Conservation (phyloP, 2,797 vertebrate genomes). For the Trichosurus vulpecula region DNA sequence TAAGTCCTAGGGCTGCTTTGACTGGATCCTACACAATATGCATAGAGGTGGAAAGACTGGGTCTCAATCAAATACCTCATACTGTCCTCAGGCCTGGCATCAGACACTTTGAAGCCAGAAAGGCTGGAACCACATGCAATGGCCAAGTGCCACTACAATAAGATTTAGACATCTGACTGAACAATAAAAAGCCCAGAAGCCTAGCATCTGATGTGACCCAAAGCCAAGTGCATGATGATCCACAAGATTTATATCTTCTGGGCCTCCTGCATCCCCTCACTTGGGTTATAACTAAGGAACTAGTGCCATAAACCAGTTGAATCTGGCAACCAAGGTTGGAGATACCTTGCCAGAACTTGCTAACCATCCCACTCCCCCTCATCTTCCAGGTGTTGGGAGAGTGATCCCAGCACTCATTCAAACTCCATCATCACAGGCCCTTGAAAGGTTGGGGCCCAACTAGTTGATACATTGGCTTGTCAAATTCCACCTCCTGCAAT, state of each 20-base stretch:
- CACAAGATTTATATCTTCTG: background rate
- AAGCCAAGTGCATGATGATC: background rate
- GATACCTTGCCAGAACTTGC: background rate
- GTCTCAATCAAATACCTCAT: background rate
- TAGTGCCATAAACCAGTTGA: background rate
- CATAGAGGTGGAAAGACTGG: background rate
- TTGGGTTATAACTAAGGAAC: background rate
- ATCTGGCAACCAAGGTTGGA: background rate
- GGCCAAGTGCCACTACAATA: background rate
- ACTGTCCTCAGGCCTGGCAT: background rate
- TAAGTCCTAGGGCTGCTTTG: background rate
- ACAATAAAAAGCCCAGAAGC: background rate
- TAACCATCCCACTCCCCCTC: background rate
- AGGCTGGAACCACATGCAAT: background rate
- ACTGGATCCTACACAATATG: background rate
- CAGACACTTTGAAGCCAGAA: background rate
- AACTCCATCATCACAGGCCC: background rate
- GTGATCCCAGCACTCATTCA: background rate
- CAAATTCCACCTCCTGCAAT: background rate
- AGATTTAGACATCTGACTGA: background rate
- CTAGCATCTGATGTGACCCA: background rate
- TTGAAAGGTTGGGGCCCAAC: background rate
- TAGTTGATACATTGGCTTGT: background rate
- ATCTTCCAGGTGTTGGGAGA: background rate
- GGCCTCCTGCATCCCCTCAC: background rate